A percentile compares a stretch with the other conserved stretches of the same genome.
phyloP scores from a whole-genome alignment of 1,140 invertebrate genomes.

The Drosophila cardini region DNA sequence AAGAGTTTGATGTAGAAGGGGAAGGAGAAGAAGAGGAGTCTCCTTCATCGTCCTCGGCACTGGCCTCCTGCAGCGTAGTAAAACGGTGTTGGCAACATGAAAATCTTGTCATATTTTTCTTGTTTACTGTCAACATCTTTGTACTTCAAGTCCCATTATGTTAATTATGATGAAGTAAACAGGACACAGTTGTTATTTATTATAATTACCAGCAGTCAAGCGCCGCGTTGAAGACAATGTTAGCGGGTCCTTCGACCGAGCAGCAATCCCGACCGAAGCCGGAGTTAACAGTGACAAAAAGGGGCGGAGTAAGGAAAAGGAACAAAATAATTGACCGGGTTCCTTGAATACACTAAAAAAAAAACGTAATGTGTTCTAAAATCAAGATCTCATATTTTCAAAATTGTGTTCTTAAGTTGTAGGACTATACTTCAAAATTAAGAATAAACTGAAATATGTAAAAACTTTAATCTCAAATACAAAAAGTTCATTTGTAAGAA shows the following conservation, averaged over 20 bases:
- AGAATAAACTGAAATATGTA: too few species aligned
- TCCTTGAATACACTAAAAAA: neutral
- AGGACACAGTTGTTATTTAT: constrained; percentile 83
- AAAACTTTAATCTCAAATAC: too few species aligned
- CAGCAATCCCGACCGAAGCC: constrained; percentile 1
- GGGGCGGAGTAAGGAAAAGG: neutral
- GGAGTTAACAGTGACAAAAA: neutral
- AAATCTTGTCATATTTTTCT: constrained; percentile 83
- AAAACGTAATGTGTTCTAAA: too few species aligned
- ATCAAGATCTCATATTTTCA: too few species aligned
- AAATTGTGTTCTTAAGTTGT: too few species aligned
- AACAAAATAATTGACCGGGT: constrained; percentile 30
- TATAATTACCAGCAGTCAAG: constrained; percentile 81
- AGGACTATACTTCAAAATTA: too few species aligned
- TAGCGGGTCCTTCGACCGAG: constrained; percentile 44
- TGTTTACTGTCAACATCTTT: constrained; percentile 83
- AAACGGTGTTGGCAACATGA: constrained; percentile 71
- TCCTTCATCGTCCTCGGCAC: neutral
- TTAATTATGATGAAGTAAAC: constrained; percentile 83
- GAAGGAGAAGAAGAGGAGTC: constrained; percentile 4
- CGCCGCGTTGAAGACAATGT: constrained; percentile 55
- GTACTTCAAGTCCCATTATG: constrained; percentile 83
- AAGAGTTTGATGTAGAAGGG: constrained; percentile 57
- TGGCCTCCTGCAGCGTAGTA: constrained; percentile 51
- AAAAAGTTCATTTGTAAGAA: too few species aligned